phyloP scores from a whole-genome alignment of 2,797 vertebrate genomes.

The Podarcis siculus region DNA sequence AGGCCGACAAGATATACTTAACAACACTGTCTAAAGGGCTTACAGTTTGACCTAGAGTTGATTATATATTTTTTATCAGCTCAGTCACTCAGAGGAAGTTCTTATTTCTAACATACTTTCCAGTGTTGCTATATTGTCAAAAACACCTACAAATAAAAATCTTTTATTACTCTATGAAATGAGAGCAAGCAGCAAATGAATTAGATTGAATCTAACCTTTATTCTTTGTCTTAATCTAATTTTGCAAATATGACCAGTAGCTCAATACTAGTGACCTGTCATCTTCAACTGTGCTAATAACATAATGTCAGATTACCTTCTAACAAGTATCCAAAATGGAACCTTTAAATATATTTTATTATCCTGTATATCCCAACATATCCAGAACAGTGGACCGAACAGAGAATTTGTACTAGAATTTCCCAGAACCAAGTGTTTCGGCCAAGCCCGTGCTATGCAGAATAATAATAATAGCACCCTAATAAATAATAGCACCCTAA shows the following conservation, averaged over 20 bases:
- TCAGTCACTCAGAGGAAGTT: background rate
- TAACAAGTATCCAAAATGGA: background rate
- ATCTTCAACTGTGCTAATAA: background rate
- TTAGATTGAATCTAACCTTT: background rate
- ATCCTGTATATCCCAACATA: no score
- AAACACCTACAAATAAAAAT: background rate
- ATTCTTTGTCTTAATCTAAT: background rate
- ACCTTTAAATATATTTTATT: background rate
- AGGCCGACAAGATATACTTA: conserved; percentile 9
- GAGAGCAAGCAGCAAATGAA: background rate
- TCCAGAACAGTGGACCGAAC: background rate
- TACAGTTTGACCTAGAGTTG: background rate
- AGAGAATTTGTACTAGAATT: background rate
- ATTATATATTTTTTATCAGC: background rate
- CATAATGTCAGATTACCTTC: background rate
- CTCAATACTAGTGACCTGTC: background rate
- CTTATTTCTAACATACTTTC: background rate
- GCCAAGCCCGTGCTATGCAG: no score
- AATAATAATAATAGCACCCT: no score
- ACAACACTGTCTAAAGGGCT: conserved; percentile 12
- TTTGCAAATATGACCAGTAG: background rate
- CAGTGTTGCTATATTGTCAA: background rate
- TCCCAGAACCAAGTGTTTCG: no score
- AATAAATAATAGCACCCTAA: no score
- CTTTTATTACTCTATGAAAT: background rate